Conservation (phyloP, 2,797 vertebrate genomes). For the Halcyon chelicuti region DNA sequence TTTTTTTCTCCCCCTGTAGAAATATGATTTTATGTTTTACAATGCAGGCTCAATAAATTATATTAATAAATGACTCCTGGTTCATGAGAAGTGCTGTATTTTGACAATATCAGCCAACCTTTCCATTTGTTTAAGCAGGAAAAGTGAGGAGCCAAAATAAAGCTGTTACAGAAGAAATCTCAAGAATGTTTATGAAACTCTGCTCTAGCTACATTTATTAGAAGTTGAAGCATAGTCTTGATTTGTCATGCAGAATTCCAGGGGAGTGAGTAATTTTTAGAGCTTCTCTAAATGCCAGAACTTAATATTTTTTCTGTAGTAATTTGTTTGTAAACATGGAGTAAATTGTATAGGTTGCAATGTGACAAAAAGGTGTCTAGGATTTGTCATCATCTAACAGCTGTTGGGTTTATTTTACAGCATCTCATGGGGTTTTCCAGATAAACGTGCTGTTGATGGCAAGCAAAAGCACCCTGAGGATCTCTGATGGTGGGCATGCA, state of each 20-base stretch:
- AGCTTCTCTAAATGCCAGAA: constrained; percentile 71
- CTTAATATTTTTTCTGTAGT: constrained; percentile 71
- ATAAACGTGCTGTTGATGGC: constrained; percentile 37
- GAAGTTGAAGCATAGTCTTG: constrained; percentile 66
- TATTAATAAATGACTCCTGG: constrained; percentile 75
- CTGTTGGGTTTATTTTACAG: constrained; percentile 53
- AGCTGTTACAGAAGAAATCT: constrained; percentile 78
- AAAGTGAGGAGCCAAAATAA: constrained; percentile 81
- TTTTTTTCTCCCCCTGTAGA: background rate
- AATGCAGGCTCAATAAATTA: constrained; percentile 65
- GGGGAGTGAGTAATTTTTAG: constrained; percentile 76
- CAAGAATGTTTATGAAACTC: constrained; percentile 81
- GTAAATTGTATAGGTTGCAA: constrained; percentile 36
- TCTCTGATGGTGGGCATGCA: background rate
- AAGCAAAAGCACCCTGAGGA: constrained; percentile 45
- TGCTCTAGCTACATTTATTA: constrained; percentile 78
- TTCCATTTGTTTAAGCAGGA: constrained; percentile 81
- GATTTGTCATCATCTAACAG: constrained; percentile 64
- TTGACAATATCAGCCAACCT: constrained; percentile 79
- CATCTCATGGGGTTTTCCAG: constrained; percentile 45
- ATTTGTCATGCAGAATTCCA: constrained; percentile 81
- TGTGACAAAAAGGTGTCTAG: constrained; percentile 59
- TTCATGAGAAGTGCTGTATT: constrained; percentile 77
- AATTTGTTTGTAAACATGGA: constrained; percentile 73
- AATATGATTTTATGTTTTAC: constrained; percentile 75